phyloP scores from a whole-genome alignment of 2,888 invertebrate genomes.

The Neoitamus cyanurus region DNA sequence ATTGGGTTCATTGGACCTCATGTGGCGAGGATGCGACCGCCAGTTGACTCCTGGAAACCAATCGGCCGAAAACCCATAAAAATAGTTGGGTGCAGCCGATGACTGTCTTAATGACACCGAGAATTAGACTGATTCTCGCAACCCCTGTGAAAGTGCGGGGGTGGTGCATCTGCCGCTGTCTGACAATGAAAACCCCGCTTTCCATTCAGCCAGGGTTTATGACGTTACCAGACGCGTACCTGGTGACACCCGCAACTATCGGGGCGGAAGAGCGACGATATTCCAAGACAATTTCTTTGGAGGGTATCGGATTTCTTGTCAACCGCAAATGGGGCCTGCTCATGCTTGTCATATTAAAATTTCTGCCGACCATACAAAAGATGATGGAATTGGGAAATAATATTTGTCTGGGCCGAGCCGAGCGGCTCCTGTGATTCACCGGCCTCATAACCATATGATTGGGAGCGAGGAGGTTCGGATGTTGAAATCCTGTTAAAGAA shows the following conservation, averaged over 20 bases:
- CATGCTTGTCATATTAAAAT: neutral
- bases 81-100: constrained; percentile 7
- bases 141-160: neutral
- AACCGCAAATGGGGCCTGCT: neutral
- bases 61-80: constrained; percentile 33
- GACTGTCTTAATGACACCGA: neutral
- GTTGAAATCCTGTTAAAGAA: constrained; percentile 19
- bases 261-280: constrained; percentile 9
- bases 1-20: constrained; percentile 37
- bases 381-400: constrained; percentile 46
- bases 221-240: neutral
- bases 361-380: neutral
- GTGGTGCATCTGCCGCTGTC: neutral
- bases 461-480: neutral
- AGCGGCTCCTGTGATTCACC: constrained; percentile 20
- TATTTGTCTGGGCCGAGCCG: constrained; percentile 15
- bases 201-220: neutral
- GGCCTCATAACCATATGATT: constrained; percentile 35
- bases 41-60: constrained; percentile 30
- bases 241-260: neutral
- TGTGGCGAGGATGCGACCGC: constrained; percentile 27
- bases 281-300: neutral
- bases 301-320: constrained; percentile 24
- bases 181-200: neutral
- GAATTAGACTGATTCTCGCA: neutral